phyloP scores from a whole-genome alignment of 2,113 vertebrate genomes.

The Chamaea fasciata region DNA sequence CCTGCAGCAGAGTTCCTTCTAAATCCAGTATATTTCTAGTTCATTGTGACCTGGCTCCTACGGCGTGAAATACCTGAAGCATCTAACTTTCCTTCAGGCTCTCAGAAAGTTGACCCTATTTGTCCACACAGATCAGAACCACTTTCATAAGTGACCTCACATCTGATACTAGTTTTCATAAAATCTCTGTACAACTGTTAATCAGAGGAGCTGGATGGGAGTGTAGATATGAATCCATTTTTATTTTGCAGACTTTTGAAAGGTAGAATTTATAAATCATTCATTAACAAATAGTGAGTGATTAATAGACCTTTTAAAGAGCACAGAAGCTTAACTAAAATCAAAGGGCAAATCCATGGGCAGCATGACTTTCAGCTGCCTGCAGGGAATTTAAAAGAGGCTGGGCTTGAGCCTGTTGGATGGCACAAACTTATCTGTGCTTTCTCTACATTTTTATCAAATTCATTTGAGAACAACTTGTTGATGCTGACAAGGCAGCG shows the following conservation, averaged over 20 bases:
- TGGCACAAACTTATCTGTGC: neutral
- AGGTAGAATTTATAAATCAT: neutral
- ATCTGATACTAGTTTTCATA: neutral
- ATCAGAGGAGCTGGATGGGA: neutral
- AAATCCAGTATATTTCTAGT: neutral
- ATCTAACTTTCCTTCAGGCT: neutral
- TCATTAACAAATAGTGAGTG: neutral
- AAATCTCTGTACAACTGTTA: neutral
- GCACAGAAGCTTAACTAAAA: neutral
- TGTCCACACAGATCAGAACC: neutral
- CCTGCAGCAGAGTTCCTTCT: neutral
- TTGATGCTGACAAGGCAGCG: neutral
- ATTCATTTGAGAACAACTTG: neutral
- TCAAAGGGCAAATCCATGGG: neutral
- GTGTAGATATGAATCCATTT: neutral
- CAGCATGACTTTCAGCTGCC: neutral
- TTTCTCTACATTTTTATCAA: neutral
- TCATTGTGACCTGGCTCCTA: neutral
- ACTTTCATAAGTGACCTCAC: neutral
- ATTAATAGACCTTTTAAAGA: neutral
- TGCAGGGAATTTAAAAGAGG: neutral
- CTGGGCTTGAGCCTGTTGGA: neutral
- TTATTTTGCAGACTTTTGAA: neutral
- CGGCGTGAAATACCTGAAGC: neutral
- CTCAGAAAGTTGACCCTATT: neutral